Conservation (phyloP, 2,888 invertebrate genomes). For the Linnaemya vulpina region DNA sequence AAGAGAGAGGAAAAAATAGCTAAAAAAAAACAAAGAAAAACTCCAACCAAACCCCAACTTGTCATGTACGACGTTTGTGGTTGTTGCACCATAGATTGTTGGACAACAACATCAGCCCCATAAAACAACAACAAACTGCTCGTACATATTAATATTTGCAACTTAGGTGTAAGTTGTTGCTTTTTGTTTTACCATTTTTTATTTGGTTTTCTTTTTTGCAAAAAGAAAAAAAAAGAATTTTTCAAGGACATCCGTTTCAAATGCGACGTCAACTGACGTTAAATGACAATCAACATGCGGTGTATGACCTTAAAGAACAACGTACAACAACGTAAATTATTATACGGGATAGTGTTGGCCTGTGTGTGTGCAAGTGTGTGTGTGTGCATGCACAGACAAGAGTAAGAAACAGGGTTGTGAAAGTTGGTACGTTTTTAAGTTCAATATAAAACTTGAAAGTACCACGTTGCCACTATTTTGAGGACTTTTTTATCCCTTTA, state of each 20-base stretch:
- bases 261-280: constrained; percentile 72
- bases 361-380: background rate
- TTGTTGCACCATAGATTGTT: constrained; percentile 27
- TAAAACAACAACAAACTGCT: constrained; percentile 8
- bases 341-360: constrained; percentile 3
- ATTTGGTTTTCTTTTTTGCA: constrained; percentile 34
- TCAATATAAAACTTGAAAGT: background rate
- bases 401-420: constrained; percentile 6
- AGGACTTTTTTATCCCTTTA: no score
- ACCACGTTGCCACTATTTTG: background rate
- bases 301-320: constrained; percentile 68
- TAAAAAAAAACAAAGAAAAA: constrained; percentile 19
- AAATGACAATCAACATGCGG: constrained; percentile 72
- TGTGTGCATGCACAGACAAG: background rate
- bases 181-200: constrained; percentile 27
- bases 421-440: background rate
- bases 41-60: constrained; percentile 44
- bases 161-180: constrained; percentile 21
- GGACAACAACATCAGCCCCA: constrained; percentile 31
- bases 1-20: background rate
- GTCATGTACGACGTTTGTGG: constrained; percentile 46
- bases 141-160: constrained; percentile 35
- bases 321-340: constrained; percentile 35
- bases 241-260: constrained; percentile 76
- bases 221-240: constrained; percentile 1